Evolutionary conservation across 2,113 vertebrate species (phyloP), one percentile per base, ranked within the genome.

Genomic region (Eretmochelys imbricata): DNA sequence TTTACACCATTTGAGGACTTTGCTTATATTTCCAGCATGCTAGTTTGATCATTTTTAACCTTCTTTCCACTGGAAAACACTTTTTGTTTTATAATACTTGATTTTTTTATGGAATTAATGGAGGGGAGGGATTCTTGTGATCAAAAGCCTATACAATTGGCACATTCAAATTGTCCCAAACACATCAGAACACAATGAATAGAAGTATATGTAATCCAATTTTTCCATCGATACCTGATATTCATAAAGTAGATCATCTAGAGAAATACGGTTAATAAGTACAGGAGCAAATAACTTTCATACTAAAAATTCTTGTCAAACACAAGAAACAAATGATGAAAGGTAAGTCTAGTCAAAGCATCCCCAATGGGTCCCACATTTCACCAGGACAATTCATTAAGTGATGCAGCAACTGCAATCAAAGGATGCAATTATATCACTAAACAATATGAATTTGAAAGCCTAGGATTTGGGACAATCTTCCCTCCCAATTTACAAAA

Each of bases 261-360:
- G 38, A 95, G 49, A 95, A 97, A 96, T 75, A 89, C 83, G 11
- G 53, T 96, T 84, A 49, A 87, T 69, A 97, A 50, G 88, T 91
- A 91, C 35, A 95, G 90, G 75, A 84, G 72, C 20, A 81, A 91
- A 89, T 80, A 50, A 89, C 91, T 93, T 97, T 95, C 53, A 48
- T 93, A 72, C 2, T 65, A 35, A 80, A 88, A 14, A 35, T 82
- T 6, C 55, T 50, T 75, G 94, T 96, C 89, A 94, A 96, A 82
- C n/a, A 65, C n/a, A 92, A 91, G 31, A 96, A 94, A 90, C 31
- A 94, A 50, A 88, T 27, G 16, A 79, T 42, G 11, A 89, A 97
- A 91, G 78, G 50, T 8, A 65, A 65, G 10, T 62, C 2, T 85
- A 78, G 91, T 35, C 81, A 6, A 48, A 93, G 2, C 1, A 86